Conservation (phyloP, 1,140 invertebrate genomes). For the Magallana angulata region DNA sequence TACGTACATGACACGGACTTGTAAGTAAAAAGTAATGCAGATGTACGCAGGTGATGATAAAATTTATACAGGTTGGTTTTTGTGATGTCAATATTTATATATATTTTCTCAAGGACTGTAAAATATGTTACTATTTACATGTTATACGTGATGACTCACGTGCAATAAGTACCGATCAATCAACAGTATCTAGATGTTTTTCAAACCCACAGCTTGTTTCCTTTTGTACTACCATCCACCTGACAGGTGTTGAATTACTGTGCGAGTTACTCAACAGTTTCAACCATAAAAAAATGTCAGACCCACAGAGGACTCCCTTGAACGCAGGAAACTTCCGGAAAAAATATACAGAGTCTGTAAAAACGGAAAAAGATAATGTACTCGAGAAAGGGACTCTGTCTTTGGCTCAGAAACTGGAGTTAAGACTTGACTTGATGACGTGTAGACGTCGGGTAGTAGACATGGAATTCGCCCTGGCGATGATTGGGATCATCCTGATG, state of each 20-base stretch:
- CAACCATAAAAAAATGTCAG: not conserved
- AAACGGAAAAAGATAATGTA: not conserved
- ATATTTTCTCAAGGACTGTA: too few relatives aligned
- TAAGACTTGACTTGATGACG: not conserved
- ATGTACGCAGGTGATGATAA: too few relatives aligned
- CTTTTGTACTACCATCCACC: not conserved
- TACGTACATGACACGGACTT: too few relatives aligned
- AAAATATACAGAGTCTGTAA: slow-evolving; percentile 5
- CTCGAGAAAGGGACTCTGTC: not conserved
- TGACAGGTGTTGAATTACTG: slow-evolving; percentile 2
- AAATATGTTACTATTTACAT: too few relatives aligned
- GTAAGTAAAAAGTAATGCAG: too few relatives aligned
- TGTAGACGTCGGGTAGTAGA: slow-evolving; percentile 39
- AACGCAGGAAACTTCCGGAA: not conserved
- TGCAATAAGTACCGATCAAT: not conserved
- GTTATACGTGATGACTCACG: too few relatives aligned
- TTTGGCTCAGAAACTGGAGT: slow-evolving; percentile 3
- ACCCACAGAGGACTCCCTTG: not conserved
- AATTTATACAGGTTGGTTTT: too few relatives aligned
- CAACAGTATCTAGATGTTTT: not conserved
- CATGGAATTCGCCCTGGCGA: slow-evolving; percentile 45
- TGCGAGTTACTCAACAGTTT: too few relatives aligned
- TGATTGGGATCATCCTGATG: slow-evolving; percentile 50
- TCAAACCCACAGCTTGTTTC: not conserved
- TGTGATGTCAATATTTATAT: too few relatives aligned